These are phyloP conservation scores for Scomber scombrus DNA, from an alignment of 2,113 vertebrate genomes.

Conservation along the genomic window DNA sequence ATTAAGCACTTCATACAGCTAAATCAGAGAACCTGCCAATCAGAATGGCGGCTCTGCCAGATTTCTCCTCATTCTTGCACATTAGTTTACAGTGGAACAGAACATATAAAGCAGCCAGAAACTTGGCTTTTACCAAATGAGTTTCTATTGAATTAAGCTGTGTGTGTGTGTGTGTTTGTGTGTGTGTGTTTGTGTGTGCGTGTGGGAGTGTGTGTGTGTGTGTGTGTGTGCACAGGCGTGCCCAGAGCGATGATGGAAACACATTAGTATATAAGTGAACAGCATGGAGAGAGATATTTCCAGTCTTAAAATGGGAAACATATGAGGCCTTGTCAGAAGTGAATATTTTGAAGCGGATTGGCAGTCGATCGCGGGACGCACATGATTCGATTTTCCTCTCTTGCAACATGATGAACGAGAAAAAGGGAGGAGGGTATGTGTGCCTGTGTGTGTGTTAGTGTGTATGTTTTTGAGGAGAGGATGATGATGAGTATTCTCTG, in stretches of 20 bases:
- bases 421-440: neutral
- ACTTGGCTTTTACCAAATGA: slow-evolving; percentile 49
- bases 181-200: slow-evolving; percentile 14
- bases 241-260: slow-evolving; percentile 56
- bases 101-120: slow-evolving; percentile 48
- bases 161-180: slow-evolving; percentile 8
- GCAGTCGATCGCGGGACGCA: slow-evolving; percentile 34
- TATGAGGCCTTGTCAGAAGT: slow-evolving; percentile 58
- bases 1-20: slow-evolving; percentile 43
- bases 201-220: slow-evolving; percentile 14
- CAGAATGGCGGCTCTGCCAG: slow-evolving; percentile 8
- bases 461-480: slow-evolving; percentile 15
- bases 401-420: slow-evolving; percentile 41
- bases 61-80: slow-evolving; percentile 27
- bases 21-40: slow-evolving; percentile 15
- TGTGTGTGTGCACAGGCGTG: neutral
- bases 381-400: slow-evolving; percentile 53
- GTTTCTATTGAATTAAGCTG: slow-evolving; percentile 47
- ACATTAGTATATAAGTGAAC: slow-evolving; percentile 64
- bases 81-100: slow-evolving; percentile 49
- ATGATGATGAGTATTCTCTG: slow-evolving; percentile 14
- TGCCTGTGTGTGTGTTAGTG: neutral
- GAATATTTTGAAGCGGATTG: slow-evolving; percentile 58
- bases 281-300: slow-evolving; percentile 63
- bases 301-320: slow-evolving; percentile 70